Conservation (phyloP, 2,888 invertebrate genomes). For the Sesamia inferens region DNA sequence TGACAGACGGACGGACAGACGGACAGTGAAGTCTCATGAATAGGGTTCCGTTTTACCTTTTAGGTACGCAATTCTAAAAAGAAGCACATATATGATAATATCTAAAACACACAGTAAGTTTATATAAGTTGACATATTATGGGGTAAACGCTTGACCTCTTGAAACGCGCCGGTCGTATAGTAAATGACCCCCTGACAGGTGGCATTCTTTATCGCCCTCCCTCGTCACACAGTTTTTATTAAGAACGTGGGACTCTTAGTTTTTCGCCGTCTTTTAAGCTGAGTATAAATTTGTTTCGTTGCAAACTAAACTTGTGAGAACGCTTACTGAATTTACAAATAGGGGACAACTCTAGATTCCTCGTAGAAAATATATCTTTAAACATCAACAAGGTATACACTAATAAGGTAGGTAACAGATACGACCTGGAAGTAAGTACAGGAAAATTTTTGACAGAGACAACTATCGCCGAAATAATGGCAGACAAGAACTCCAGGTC, state of each 20-base stretch:
- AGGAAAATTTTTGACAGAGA: no score
- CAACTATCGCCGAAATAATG: no score
- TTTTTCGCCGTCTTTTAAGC: constrained; percentile 34
- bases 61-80: no score
- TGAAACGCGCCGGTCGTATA: constrained; percentile 15
- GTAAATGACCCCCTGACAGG: constrained; percentile 47
- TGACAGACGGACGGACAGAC: no score
- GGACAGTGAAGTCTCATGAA: no score
- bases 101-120: not conserved
- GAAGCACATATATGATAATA: no score
- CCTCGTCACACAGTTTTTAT: constrained; percentile 46
- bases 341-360: not conserved
- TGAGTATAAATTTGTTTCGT: constrained; percentile 32
- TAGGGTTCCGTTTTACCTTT: no score
- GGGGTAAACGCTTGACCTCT: constrained; percentile 34
- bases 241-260: constrained; percentile 25
- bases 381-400: no score
- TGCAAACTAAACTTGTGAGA: constrained; percentile 26
- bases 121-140: not conserved
- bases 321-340: constrained; percentile 41
- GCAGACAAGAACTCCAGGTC: no score
- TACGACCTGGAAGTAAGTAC: no score
- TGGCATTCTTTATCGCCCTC: constrained; percentile 32
- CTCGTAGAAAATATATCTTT: not conserved
- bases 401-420: no score